Percentiles rank a stretch among this genome's conserved stretches.
These are phyloP conservation scores for Chydorus sphaericus DNA, from an alignment of 2,888 invertebrate genomes.

Conservation along the genomic window DNA sequence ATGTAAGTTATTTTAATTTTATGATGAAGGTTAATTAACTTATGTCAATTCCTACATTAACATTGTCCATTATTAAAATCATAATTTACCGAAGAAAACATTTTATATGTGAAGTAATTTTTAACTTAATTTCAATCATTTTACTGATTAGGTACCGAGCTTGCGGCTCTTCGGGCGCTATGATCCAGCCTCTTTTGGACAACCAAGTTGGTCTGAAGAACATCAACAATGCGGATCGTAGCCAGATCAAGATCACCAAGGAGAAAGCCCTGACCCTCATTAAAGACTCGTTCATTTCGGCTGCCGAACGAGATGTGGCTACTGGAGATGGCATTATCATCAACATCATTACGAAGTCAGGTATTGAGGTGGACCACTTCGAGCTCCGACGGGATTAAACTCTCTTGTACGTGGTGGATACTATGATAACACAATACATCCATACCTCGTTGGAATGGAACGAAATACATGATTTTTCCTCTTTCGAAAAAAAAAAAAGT, in stretches of 20 bases:
- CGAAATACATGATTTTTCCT: too few relatives aligned
- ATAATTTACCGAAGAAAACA: too few relatives aligned
- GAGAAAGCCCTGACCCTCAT: constrained; percentile 72
- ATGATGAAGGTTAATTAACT: constrained; percentile 43
- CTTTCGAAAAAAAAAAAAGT: too few relatives aligned
- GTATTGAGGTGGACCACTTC: constrained; percentile 55
- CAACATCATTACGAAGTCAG: constrained; percentile 74
- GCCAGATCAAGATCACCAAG: constrained; percentile 43
- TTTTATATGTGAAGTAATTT: too few relatives aligned
- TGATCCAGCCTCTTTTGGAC: constrained; percentile 88
- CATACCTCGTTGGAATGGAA: too few relatives aligned
- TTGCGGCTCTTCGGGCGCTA: constrained; percentile 75
- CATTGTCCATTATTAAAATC: background rate
- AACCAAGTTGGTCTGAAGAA: constrained; percentile 89
- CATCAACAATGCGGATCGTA: constrained; percentile 47
- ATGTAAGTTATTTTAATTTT: constrained; percentile 56
- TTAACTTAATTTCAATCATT: too few relatives aligned
- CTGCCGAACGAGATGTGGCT: constrained; percentile 93
- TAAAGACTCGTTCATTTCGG: constrained; percentile 93
- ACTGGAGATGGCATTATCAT: constrained; percentile 85
- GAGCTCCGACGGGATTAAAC: constrained; percentile 76
- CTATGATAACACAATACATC: background rate
- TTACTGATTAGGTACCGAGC: constrained; percentile 73
- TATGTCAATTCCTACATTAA: background rate
- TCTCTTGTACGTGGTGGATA: background rate